Evolutionary conservation across 2,888 invertebrate genomes (phyloP).

Genomic region (Caenorhabditis japonica): DNA sequence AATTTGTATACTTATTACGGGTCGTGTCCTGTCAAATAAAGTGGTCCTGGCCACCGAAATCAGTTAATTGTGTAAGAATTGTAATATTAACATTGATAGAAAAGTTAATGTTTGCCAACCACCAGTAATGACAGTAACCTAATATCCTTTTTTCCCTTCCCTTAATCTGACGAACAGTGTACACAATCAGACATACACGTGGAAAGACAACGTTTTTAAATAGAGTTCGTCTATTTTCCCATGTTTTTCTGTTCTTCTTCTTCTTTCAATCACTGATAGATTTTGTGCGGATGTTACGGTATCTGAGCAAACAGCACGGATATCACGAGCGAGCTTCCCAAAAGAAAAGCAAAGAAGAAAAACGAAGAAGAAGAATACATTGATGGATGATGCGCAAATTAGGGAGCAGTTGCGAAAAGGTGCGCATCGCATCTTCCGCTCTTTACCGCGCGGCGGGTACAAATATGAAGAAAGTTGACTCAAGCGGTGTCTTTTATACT

Average conservation of each 20-base stretch:
- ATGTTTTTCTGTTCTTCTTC: constrained; percentile 34
- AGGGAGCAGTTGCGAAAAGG: constrained; percentile 36
- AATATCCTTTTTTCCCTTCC: too few relatives aligned
- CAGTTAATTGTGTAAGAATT: background rate
- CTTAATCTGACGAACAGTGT: too few relatives aligned
- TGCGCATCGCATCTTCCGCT: constrained; percentile 38
- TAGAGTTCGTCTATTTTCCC: background rate
- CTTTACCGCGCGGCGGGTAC: constrained; percentile 10
- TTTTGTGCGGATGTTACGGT: too few relatives aligned
- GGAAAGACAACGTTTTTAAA: constrained; percentile 3
- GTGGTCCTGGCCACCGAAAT: too few relatives aligned
- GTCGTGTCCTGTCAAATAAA: constrained; percentile 38
- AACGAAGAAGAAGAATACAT: constrained; percentile 15
- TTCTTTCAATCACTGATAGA: constrained; percentile 18
- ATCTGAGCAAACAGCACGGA: constrained; percentile 37
- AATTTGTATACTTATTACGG: constrained; percentile 28
- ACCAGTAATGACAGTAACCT: too few relatives aligned
- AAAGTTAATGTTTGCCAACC: background rate
- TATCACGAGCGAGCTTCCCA: constrained; percentile 29
- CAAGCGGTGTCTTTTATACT: background rate
- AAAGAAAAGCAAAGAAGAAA: constrained; percentile 13
- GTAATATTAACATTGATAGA: background rate
- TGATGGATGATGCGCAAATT: constrained; percentile 50
- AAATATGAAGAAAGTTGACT: constrained; percentile 33
- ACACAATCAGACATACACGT: background rate